Evolutionary conservation across 2,888 invertebrate genomes (phyloP), one percentile per base, ranked within the genome.

Genomic region (Limenitis camilla): DNA sequence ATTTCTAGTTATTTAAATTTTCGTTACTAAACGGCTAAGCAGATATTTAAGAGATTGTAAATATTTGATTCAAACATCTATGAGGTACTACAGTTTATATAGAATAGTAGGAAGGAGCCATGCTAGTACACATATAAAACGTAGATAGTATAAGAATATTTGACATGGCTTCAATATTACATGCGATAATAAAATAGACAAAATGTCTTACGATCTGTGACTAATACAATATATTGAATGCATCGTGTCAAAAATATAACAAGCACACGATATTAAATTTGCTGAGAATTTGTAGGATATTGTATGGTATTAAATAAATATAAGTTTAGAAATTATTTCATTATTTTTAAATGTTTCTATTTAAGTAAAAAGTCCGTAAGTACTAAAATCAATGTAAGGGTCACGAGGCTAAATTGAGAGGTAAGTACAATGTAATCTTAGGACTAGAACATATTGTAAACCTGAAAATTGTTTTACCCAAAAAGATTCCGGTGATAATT

Each of bases 211-310:
- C 70, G 74, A 78, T 67, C 77, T 68, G 76, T 69, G 68, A 72
- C 71, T 77, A 78, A 78, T 72, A 65, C 72, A 72, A 73, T 73
- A 76, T 76, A 78, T 76, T 73, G 76, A 72, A 78, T 68, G 71
- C 69, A 68, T 63, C 67, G 65, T 63, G 61, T 53, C 57, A 53
- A 61, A 59, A 68, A 42, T 43, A 47, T 42, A 44, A 51, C 33
- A 55, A 43, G 33, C 67, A 69, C 65, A 31, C 40, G 33, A 53
- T 49, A 52, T 47, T 49, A 42, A 27, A 33, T 42, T 19, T 38
- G 41, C 35, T 32, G 43, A 35, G 28, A 36, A 31, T 39, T 29
- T 38, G 10, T 32, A 35, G 9, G 36, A 38, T 29, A 29, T 40
- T 36, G 36, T 29, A 49, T 2, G 2, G 11, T n/a, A n/a, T n/a